Evolutionary conservation across 2,888 invertebrate species (phyloP), one percentile per base, ranked within the genome.

Genomic region (Diabrotica balteata): DNA sequence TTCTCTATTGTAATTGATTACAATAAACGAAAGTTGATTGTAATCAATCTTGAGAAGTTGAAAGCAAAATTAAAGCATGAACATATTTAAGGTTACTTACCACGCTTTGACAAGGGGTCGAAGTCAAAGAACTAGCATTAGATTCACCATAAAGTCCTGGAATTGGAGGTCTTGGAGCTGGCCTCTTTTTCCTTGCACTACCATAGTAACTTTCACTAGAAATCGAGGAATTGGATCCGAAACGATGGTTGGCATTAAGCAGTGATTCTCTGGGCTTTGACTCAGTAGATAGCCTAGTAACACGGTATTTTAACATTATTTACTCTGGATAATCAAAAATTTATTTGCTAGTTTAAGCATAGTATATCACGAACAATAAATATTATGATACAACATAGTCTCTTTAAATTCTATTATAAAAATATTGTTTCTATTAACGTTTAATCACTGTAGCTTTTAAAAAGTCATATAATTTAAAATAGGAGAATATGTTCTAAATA

Each of bases 101-200:
- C 68, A 78, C 77, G 68, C 83, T 84, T 51, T 78, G 77, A 63
- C 77, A 77, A 7, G 84, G 83, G 72, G 81, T 84, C 0, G 83
- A 81, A 7, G 81, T 77, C 32, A 80, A 54, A 5, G 82, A 83
- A 66, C 76, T 72, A n/a, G 72, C 74, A 6, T 76, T 74, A 4
- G 81, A 79, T 52, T 77, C 78, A n/a, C 70, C 68, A 53, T 58
- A 70, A 59, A 63, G 68, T 64, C 52, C 70, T 7, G 70, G 77
- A 60, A 73, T 68, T 6, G 88, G 90, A 62, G 92, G 92, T 46
- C 87, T 88, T 6, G 92, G 92, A n/a, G 92, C 92, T 32, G 87
- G 88, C 66, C 89, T 88, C 81, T 92, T 92, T 80, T 88, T 90
- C 51, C 89, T 86, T 5, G 86, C 85, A 59, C 88, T 82, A 10